Base-by-base conservation (phyloP, 2,888 invertebrate genomes). In the Portevinia maculata region DNA sequence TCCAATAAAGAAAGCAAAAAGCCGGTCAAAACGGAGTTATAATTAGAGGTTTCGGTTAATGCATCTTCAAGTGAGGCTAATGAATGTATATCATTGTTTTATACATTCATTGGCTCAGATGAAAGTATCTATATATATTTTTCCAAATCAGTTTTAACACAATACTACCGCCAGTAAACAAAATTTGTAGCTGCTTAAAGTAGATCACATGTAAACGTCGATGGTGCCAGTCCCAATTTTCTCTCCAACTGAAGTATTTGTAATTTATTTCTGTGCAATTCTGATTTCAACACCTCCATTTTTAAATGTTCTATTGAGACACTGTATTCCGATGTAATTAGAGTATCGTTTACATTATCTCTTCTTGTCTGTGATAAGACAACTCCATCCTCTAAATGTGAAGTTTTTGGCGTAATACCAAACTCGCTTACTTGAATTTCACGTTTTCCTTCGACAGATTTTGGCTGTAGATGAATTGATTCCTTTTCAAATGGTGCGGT, bases 241-340 rank as follows among this genome's bases (percentile, higher is more conserved):
- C 52, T 52, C 28, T 52, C 52, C 52, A 52, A 11, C 32, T 52
- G 28, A 30, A 52, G 32, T 11, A 52, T 52, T 6, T 30, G 52
- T 6, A 52, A 52, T 52, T 52, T 52, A 11, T 52, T 52, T 32
- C 28, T 32, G 30, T 52, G 30, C 32, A 52, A 19, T 52, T 52
- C 52, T 11, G 52, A 32, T 17, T 32, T 30, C 32, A 52, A 9
- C 3, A 52, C 52, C 19, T 52, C 30, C 11, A 11, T 32, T 19
- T 32, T 32, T 17, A 52, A n/a, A 9, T 17, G 19, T 4, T 17
- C 28, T 17, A 52, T 11, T 4, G 52, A 52, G n/a, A 17, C 17
- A 17, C 17, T 11, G 11, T 17, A 6, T 8, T 17, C 32, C 19
- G 30, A 17, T 15, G 4, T 37, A n/a, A 37, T 37, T n/a, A 1